These are phyloP conservation scores for Agraylea sexmaculata DNA, from an alignment of 1,140 invertebrate species.

Conservation along the genomic window DNA sequence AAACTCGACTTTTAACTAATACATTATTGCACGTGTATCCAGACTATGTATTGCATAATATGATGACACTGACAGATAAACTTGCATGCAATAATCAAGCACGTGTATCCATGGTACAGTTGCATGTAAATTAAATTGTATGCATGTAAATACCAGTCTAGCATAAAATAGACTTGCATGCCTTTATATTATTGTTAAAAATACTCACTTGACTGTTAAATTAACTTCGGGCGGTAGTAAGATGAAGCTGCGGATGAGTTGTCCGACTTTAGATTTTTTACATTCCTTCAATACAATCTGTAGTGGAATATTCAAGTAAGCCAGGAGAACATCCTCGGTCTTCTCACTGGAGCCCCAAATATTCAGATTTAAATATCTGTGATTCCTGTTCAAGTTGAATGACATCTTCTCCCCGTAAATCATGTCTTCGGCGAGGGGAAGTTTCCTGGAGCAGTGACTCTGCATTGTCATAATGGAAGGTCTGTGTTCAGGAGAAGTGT, in stretches of 20 bases:
- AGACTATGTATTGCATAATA: too few relatives aligned
- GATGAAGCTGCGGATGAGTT: constrained; percentile 63
- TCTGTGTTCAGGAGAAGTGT: constrained; percentile 27
- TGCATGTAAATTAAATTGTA: neutral
- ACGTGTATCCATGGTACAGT: neutral
- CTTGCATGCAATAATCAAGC: neutral
- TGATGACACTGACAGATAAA: neutral
- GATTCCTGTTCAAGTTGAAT: constrained; percentile 55
- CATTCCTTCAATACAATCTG: constrained; percentile 66
- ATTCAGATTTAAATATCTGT: constrained; percentile 71
- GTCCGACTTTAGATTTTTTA: constrained; percentile 63
- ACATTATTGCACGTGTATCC: too few relatives aligned
- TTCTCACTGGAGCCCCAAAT: constrained; percentile 58
- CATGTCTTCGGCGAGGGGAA: constrained; percentile 42
- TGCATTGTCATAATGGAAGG: too few relatives aligned
- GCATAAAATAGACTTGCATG: neutral
- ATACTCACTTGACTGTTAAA: constrained; percentile 43
- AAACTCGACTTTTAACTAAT: too few relatives aligned
- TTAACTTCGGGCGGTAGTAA: constrained; percentile 59
- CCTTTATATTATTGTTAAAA: constrained; percentile 1
- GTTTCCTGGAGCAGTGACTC: constrained; percentile 39
- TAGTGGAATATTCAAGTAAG: constrained; percentile 70
- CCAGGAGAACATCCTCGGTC: constrained; percentile 52
- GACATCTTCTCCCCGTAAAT: constrained; percentile 62
- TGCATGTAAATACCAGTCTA: neutral